Conservation (phyloP, 2,113 vertebrate species). For the human region DNA sequence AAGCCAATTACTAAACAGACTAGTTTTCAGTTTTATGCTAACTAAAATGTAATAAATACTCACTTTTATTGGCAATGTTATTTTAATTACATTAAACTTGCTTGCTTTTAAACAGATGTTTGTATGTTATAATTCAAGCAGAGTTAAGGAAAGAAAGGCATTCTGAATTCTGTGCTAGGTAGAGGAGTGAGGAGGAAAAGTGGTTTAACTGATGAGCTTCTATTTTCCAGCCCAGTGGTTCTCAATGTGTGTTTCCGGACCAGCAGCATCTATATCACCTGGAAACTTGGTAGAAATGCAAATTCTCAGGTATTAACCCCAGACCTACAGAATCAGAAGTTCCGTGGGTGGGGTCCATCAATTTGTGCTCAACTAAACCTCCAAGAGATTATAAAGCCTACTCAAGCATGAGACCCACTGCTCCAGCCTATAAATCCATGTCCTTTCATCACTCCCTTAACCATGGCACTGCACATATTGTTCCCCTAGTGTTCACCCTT, state of each 20-base stretch:
- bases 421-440: neutral
- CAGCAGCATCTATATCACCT: neutral
- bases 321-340: neutral
- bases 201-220: neutral
- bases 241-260: neutral
- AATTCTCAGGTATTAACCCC: neutral
- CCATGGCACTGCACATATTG: neutral
- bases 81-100: conserved; percentile 13
- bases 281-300: neutral
- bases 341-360: fast-evolving
- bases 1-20: conserved; percentile 43
- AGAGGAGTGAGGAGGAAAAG: neutral
- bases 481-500: neutral
- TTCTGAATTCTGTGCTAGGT: neutral
- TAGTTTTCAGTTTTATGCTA: conserved; percentile 59
- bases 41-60: conserved; percentile 54
- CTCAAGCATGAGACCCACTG: neutral
- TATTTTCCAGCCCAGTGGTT: neutral
- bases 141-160: neutral
- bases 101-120: conserved; percentile 12
- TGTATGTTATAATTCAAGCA: neutral
- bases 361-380: neutral
- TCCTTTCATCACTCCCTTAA: neutral
- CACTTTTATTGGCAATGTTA: conserved; percentile 43
- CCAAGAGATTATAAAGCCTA: neutral